Evolutionary conservation across 2,888 invertebrate genomes (phyloP).

Genomic region (Synergus gifuensis): DNA sequence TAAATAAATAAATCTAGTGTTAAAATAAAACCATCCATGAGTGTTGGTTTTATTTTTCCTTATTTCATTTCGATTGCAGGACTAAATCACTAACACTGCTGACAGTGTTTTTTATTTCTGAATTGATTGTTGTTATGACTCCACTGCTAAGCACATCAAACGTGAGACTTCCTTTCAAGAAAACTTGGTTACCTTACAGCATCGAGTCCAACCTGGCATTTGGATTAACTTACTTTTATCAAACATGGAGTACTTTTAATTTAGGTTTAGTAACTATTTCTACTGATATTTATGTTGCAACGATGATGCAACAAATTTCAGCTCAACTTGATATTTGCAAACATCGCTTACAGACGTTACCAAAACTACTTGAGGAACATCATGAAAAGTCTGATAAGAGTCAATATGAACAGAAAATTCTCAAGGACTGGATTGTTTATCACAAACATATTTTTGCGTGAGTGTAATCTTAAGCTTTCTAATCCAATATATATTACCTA

Average conservation of each 20-base stretch:
- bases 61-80: neutral
- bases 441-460: neutral
- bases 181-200: neutral
- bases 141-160: conserved; percentile 3
- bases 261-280: neutral
- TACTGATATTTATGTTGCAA: neutral
- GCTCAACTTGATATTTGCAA: conserved; percentile 11
- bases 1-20: too few species aligned
- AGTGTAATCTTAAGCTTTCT: neutral
- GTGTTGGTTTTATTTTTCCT: neutral
- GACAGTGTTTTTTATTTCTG: neutral
- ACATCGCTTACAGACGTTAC: neutral
- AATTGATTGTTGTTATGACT: neutral
- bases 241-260: neutral
- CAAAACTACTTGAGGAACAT: neutral
- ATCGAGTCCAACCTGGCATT: neutral
- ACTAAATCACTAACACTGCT: neutral
- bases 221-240: conserved; percentile 1
- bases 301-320: conserved; percentile 9
- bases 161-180: neutral
- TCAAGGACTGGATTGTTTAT: neutral
- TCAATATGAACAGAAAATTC: neutral
- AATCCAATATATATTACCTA: too few species aligned
- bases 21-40: too few species aligned
- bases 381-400: neutral